Percentiles rank a stretch among this genome's conserved stretches.
phyloP scores from a whole-genome alignment of 2,113 vertebrate species.

The Arenaria interpres region DNA sequence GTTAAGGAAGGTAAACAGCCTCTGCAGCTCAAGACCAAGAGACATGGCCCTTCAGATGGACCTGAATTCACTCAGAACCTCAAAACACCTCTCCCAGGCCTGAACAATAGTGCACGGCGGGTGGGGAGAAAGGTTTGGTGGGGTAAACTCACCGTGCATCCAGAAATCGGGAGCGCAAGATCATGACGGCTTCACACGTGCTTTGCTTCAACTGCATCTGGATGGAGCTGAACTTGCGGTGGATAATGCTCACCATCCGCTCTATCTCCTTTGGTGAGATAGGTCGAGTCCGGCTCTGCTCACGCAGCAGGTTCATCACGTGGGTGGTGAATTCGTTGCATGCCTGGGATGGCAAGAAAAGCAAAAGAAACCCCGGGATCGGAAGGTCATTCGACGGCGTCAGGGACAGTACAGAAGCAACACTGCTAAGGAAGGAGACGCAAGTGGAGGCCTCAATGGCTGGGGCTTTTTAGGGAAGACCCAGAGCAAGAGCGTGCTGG shows the following conservation, averaged over 20 bases:
- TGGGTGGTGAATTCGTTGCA: slow-evolving; percentile 99
- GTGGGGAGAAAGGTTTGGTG: neutral
- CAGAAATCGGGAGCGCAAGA: slow-evolving; percentile 96
- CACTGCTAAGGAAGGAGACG: fast-evolving
- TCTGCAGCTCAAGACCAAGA: neutral
- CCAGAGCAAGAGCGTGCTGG: neutral
- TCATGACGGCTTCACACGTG: slow-evolving; percentile 99
- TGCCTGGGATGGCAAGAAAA: slow-evolving; percentile 77
- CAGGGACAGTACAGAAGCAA: neutral
- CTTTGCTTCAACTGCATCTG: slow-evolving; percentile 99
- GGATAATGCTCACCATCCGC: slow-evolving; percentile 98
- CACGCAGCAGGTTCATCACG: slow-evolving; percentile 97
- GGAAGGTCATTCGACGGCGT: neutral
- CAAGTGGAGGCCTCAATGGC: fast-evolving
- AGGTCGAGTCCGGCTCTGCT: slow-evolving; percentile 94
- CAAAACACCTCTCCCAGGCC: neutral
- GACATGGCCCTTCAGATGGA: neutral
- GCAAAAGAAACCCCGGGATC: slow-evolving; percentile 53
- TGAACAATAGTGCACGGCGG: fast-evolving
- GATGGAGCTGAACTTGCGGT: slow-evolving; percentile 99
- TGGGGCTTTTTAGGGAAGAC: neutral
- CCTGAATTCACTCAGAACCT: neutral
- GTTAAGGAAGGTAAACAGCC: neutral
- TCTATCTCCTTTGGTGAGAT: slow-evolving; percentile 99
- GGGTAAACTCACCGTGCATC: slow-evolving; percentile 85